Evolutionary conservation across 2,888 invertebrate species (phyloP).

Genomic region (Plemyria rubiginata): DNA sequence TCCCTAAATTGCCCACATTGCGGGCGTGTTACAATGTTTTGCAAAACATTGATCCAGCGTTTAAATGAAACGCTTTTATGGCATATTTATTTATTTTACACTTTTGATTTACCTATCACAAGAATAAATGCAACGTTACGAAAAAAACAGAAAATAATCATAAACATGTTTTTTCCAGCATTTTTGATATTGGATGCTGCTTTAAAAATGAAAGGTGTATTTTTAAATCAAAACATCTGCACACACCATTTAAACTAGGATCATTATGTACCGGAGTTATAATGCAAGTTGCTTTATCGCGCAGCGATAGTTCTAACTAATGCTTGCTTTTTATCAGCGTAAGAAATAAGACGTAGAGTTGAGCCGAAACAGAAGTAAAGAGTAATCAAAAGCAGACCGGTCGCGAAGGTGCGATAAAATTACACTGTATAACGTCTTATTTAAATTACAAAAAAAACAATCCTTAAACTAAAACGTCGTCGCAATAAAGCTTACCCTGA

Average conservation of each 20-base stretch:
- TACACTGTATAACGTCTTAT: slow-evolving; percentile 27
- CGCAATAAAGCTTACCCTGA: slow-evolving; percentile 59
- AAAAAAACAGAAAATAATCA: too few relatives aligned
- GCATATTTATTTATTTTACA: too few relatives aligned
- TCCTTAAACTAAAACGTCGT: slow-evolving; percentile 40
- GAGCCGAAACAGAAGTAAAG: slow-evolving; percentile 6
- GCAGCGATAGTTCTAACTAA: not conserved
- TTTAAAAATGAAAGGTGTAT: slow-evolving; percentile 2
- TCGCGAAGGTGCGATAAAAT: slow-evolving; percentile 21
- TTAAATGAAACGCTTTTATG: too few relatives aligned
- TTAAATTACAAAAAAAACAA: slow-evolving; percentile 40
- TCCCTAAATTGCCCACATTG: slow-evolving; percentile 39
- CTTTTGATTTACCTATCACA: too few relatives aligned
- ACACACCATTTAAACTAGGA: slow-evolving; percentile 23
- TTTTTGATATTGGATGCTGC: slow-evolving; percentile 1
- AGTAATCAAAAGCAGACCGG: slow-evolving; percentile 25
- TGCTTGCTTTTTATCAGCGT: not conserved
- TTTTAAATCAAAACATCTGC: slow-evolving; percentile 29
- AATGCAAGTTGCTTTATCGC: not conserved
- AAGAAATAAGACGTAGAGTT: not conserved
- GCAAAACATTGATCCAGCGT: slow-evolving; percentile 10
- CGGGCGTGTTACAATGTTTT: slow-evolving; percentile 18
- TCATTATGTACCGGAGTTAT: not conserved
- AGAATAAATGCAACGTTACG: too few relatives aligned
- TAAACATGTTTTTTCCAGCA: too few relatives aligned